phyloP scores from a whole-genome alignment of 2,797 vertebrate species.

The Acipenser transmontanus region DNA sequence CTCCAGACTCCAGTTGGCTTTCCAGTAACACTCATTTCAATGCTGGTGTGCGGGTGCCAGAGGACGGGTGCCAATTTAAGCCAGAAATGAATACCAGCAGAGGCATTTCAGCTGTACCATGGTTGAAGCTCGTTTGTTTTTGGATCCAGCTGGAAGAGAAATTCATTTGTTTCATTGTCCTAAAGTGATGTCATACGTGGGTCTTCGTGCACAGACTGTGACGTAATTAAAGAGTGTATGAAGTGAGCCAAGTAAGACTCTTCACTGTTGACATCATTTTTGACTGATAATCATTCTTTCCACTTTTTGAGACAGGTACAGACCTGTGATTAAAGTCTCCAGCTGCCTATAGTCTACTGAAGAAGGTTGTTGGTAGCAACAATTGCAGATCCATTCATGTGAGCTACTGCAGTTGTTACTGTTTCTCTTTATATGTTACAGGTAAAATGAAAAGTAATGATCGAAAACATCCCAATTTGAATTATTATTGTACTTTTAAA shows the following conservation, averaged over 20 bases:
- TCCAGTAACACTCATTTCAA: constrained; percentile 73
- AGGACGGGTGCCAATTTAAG: constrained; percentile 50
- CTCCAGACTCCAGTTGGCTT: constrained; percentile 74
- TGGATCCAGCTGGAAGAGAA: constrained; percentile 42
- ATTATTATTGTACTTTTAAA: no score
- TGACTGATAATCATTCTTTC: constrained; percentile 14
- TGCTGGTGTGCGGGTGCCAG: constrained; percentile 47
- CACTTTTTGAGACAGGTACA: constrained; percentile 26
- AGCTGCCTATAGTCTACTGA: no score
- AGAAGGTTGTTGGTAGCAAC: constrained; percentile 13
- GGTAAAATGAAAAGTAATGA: no score
- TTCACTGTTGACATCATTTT: constrained; percentile 22
- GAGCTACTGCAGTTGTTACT: no score
- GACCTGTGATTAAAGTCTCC: constrained; percentile 31
- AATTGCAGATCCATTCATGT: constrained; percentile 11
- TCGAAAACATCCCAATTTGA: no score
- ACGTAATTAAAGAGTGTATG: constrained; percentile 5
- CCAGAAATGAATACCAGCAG: constrained; percentile 58
- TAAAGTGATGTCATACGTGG: constrained; percentile 45
- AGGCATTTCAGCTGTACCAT: constrained; percentile 37
- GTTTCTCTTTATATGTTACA: no score
- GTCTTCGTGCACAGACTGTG: constrained; percentile 21
- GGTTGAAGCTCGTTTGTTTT: constrained; percentile 39
- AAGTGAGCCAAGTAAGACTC: constrained; percentile 10
- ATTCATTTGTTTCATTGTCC: constrained; percentile 34